Conservation (phyloP, 2,113 vertebrate genomes). For the Myxocyprinus asiaticus region DNA sequence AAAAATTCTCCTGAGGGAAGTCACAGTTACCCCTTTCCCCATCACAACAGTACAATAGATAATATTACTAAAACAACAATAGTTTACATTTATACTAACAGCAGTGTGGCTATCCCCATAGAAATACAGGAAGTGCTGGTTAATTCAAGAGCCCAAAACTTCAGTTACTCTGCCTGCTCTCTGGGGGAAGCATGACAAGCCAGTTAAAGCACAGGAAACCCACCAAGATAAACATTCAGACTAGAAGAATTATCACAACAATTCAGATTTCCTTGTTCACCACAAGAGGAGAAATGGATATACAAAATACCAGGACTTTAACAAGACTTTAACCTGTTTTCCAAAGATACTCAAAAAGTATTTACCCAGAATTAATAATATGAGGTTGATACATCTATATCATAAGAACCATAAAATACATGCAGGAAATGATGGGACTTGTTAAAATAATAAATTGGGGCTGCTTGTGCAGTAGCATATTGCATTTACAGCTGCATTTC, state of each 20-base stretch:
- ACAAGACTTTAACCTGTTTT: background rate
- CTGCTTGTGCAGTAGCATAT: constrained; percentile 18
- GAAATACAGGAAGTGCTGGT: constrained; percentile 70
- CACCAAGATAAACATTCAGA: constrained; percentile 71
- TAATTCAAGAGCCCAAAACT: constrained; percentile 74
- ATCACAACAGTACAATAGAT: background rate
- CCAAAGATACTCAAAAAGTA: background rate
- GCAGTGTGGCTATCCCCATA: constrained; percentile 46
- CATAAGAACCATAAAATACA: background rate
- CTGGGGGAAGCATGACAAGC: constrained; percentile 66
- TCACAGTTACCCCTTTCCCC: background rate
- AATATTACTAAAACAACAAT: constrained; percentile 10
- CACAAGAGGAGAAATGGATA: constrained; percentile 34
- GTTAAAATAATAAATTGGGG: constrained; percentile 50
- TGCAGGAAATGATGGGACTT: constrained; percentile 50
- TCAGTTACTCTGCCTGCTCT: constrained; percentile 69
- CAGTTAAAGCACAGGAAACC: constrained; percentile 76
- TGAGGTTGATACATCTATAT: background rate
- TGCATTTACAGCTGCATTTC: constrained; percentile 33
- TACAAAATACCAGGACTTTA: background rate
- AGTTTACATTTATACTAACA: constrained; percentile 27
- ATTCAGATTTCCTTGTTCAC: constrained; percentile 61
- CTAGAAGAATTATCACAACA: constrained; percentile 61
- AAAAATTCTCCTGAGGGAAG: constrained; percentile 1
- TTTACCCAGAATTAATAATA: background rate